Percentiles rank a stretch among this genome's conserved stretches.
Conservation (phyloP, 2,113 vertebrate species). For the Panurus biarmicus region DNA sequence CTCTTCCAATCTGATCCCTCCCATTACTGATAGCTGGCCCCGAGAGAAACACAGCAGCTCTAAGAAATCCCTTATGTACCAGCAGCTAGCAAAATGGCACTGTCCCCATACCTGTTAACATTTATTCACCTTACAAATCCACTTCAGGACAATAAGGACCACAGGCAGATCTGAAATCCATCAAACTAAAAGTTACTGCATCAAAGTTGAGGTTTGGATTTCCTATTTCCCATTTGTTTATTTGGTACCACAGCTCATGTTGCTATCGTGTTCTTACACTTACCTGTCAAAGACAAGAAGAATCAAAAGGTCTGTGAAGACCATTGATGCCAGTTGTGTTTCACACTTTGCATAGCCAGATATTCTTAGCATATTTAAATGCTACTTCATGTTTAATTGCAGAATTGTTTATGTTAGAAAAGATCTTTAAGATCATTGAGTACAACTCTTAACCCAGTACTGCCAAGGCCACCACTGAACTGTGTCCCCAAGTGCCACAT, state of each 20-base stretch:
- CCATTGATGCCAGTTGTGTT: background rate
- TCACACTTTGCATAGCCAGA: background rate
- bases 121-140: background rate
- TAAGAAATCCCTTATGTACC: background rate
- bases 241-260: background rate
- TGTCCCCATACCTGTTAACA: background rate
- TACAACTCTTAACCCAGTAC: background rate
- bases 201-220: background rate
- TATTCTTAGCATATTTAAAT: background rate
- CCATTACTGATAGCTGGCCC: background rate
- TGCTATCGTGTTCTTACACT: rapidly evolving
- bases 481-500: background rate
- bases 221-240: background rate
- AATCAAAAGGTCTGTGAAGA: background rate
- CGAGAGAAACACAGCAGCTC: background rate
- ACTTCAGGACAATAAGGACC: background rate
- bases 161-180: background rate
- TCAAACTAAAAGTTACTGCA: background rate
- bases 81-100: background rate
- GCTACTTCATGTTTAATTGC: background rate
- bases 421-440: background rate
- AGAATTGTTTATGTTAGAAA: background rate
- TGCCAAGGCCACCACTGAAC: background rate
- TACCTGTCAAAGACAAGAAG: background rate
- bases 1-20: background rate